Evolutionary conservation across 2,888 invertebrate species (phyloP).

Genomic region (Diarsia mendica): DNA sequence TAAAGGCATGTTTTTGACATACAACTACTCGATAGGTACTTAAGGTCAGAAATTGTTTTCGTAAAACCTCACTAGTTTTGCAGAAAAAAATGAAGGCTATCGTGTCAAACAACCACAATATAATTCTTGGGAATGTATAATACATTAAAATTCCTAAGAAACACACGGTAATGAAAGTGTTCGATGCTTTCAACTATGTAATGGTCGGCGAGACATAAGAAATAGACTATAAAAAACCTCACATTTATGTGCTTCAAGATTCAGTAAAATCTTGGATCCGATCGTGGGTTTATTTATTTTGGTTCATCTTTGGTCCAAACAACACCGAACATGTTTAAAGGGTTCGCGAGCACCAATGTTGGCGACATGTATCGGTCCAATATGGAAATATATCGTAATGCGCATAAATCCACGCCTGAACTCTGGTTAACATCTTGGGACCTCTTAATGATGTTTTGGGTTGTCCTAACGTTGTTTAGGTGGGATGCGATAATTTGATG

Average conservation of each 20-base stretch:
- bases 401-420: slow-evolving; percentile 43
- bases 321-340: not conserved
- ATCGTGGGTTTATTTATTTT: not conserved
- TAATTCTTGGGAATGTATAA: not conserved
- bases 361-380: slow-evolving; percentile 3
- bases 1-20: not conserved
- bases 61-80: not conserved
- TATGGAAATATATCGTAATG: slow-evolving; percentile 27
- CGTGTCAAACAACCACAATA: not conserved
- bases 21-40: not conserved
- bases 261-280: not conserved
- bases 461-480: slow-evolving; percentile 56
- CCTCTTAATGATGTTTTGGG: slow-evolving; percentile 59
- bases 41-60: not conserved
- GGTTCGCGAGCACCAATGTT: slow-evolving; percentile 2
- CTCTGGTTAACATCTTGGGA: slow-evolving; percentile 47
- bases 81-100: not conserved
- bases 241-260: not conserved
- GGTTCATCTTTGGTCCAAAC: not conserved
- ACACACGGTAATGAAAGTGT: not conserved
- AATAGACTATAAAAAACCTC: not conserved
- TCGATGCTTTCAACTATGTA: not conserved
- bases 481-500: slow-evolving; percentile 59
- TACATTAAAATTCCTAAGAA: too few species aligned
- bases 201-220: not conserved